A percentile compares a stretch with the other conserved stretches of the same genome.
Conservation (phyloP, 2,113 vertebrate genomes). For the Macrotus californicus region DNA sequence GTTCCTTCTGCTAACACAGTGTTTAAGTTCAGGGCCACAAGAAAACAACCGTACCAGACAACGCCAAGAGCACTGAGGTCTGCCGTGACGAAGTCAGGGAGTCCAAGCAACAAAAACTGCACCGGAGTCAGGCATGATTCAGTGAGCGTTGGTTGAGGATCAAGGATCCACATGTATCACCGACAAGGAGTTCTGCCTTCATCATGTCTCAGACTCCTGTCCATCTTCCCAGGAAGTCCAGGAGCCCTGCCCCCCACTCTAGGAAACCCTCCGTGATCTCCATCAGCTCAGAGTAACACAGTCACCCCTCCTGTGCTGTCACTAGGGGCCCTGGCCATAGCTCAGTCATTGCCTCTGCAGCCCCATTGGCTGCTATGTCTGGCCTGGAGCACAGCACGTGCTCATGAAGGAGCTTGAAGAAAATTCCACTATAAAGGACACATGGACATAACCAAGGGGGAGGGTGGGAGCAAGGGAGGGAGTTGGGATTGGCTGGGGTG, state of each 20-base stretch:
- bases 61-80: not conserved
- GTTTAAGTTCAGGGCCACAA: not conserved
- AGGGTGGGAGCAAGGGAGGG: too few relatives aligned
- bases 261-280: not conserved
- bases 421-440: too few relatives aligned
- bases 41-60: not conserved
- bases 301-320: rapidly evolving
- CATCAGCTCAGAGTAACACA: not conserved
- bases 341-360: too few relatives aligned
- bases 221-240: not conserved
- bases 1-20: slow-evolving; percentile 8
- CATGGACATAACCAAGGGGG: too few relatives aligned
- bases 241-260: too few relatives aligned
- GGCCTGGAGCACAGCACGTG: not conserved
- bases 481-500: too few relatives aligned
- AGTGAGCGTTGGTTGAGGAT: too few relatives aligned
- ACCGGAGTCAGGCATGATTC: not conserved
- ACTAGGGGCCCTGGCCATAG: not conserved
- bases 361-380: too few relatives aligned
- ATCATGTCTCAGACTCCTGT: not conserved
- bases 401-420: rapidly evolving
- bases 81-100: not conserved
- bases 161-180: too few relatives aligned
- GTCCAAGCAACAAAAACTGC: not conserved
- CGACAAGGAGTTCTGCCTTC: not conserved